Evolutionary conservation across 2,113 vertebrate genomes (phyloP).

Genomic region (Dipodomys spectabilis): DNA sequence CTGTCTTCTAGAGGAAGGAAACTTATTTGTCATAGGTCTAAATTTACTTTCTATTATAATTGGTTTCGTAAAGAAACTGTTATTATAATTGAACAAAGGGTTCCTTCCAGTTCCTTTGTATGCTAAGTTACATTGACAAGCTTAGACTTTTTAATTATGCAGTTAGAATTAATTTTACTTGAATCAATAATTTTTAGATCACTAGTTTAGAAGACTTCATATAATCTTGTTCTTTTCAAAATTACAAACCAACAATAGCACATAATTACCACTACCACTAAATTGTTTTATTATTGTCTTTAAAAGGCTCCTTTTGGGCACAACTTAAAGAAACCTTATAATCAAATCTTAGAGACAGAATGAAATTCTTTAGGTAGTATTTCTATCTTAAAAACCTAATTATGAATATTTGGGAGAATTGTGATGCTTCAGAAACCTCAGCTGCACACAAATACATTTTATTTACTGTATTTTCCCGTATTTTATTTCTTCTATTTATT

Average conservation of each 20-base stretch:
- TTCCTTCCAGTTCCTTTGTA: slow-evolving; percentile 50
- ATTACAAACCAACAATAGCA: slow-evolving; percentile 40
- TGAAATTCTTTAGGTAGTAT: neutral
- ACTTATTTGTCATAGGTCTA: slow-evolving; percentile 63
- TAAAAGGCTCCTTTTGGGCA: slow-evolving; percentile 49
- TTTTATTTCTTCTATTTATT: neutral
- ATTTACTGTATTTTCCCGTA: neutral
- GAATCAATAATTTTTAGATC: slow-evolving; percentile 65
- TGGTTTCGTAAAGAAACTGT: slow-evolving; percentile 61
- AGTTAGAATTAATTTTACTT: slow-evolving; percentile 51
- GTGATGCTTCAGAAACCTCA: neutral
- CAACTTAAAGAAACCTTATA: slow-evolving; percentile 41
- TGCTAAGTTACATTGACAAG: slow-evolving; percentile 42
- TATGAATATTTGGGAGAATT: neutral
- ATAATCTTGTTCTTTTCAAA: slow-evolving; percentile 46
- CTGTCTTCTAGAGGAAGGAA: slow-evolving; percentile 80
- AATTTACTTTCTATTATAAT: slow-evolving; percentile 77
- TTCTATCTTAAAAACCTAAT: slow-evolving; percentile 14
- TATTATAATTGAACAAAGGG: slow-evolving; percentile 71
- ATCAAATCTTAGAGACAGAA: neutral
- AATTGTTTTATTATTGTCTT: slow-evolving; percentile 56
- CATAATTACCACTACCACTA: slow-evolving; percentile 47
- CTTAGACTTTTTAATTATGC: slow-evolving; percentile 57
- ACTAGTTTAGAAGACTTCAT: slow-evolving; percentile 45
- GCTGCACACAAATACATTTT: neutral